Conservation (phyloP, 2,888 invertebrate genomes). For the Stenurella melanura region DNA sequence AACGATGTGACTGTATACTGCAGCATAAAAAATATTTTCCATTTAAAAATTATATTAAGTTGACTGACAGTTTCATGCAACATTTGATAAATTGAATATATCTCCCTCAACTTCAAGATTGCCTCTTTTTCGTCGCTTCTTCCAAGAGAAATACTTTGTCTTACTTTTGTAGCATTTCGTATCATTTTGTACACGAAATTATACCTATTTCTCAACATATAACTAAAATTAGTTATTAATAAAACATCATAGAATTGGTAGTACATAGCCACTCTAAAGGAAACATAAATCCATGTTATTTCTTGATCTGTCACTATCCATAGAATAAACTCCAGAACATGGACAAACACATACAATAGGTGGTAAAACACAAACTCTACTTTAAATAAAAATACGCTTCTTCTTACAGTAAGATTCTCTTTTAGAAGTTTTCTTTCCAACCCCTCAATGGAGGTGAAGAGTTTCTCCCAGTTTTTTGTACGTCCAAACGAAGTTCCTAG, state of each 20-base stretch:
- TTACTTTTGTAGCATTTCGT: neutral
- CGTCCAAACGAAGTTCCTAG: constrained; percentile 27
- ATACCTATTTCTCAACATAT: constrained; percentile 20
- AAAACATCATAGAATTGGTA: constrained; percentile 22
- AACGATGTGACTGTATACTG: constrained; percentile 32
- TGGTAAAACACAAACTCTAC: constrained; percentile 4
- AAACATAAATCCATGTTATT: constrained; percentile 5
- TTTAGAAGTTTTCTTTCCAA: constrained; percentile 17
- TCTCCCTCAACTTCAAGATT: neutral
- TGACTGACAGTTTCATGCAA: constrained; percentile 36
- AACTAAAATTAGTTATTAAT: neutral
- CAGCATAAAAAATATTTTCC: constrained; percentile 42
- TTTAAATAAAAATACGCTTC: neutral
- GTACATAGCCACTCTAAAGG: constrained; percentile 21
- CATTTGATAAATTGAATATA: constrained; percentile 24
- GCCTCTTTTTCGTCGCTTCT: neutral
- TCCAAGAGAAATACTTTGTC: neutral
- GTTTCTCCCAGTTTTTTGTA: constrained; percentile 29
- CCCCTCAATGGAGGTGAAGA: constrained; percentile 8
- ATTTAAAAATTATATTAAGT: constrained; percentile 43
- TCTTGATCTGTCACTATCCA: neutral
- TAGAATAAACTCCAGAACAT: neutral
- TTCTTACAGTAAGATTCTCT: neutral
- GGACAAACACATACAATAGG: constrained; percentile 3
- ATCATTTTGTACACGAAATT: constrained; percentile 13